Evolutionary conservation across 2,888 invertebrate genomes (phyloP), one percentile per base, ranked within the genome.

Genomic region (Aphrophora alni): DNA sequence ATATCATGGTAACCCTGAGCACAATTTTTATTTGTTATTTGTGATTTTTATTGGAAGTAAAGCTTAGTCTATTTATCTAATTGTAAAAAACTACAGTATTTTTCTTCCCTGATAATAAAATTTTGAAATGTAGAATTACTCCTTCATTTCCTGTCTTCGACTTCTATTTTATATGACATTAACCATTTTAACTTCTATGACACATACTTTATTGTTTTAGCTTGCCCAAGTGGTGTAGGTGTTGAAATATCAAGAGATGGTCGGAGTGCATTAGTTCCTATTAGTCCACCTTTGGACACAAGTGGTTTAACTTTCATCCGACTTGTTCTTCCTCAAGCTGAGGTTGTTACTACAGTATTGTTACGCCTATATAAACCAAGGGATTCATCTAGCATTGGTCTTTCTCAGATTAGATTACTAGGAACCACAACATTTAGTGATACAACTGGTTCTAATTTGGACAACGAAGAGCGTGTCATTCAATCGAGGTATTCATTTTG

Each of bases 281-380:
- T 97, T 33, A 95, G 96, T 83, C 93, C 96, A 26, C 97, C 97
- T 0, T 92, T 96, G 88, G 92, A 93, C 84, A 97, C 97, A 2
- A 94, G 95, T 82, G 97, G 97, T 81, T 92, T 96, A 89, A 95
- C 96, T 0, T 95, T 93, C 87, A 97, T 98, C 87, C 93, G 95
- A 77, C 91, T 97, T 26, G 95, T 94, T 85, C 90, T 97, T 21
- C 92, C 95, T 1, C 92, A 94, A 82, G 95, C 97, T 0, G 94
- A 97, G 88, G 95, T 97, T 21, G 96, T 95, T 69, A 95, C 95
- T 81, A 93, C 94, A 69, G 94, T 98, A 80, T 92, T 96, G 78
- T 89, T 96, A 10, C 89, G 93, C 38, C 88, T 94, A 26, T 96
- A 95, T 88, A 95, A 95, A 87, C 97, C 98, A 0, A 90, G 95